Evolutionary conservation across 30 jellyfish, hydroid and myxozoan species (phyloP).

Genomic region (Sanderia malayensis): DNA sequence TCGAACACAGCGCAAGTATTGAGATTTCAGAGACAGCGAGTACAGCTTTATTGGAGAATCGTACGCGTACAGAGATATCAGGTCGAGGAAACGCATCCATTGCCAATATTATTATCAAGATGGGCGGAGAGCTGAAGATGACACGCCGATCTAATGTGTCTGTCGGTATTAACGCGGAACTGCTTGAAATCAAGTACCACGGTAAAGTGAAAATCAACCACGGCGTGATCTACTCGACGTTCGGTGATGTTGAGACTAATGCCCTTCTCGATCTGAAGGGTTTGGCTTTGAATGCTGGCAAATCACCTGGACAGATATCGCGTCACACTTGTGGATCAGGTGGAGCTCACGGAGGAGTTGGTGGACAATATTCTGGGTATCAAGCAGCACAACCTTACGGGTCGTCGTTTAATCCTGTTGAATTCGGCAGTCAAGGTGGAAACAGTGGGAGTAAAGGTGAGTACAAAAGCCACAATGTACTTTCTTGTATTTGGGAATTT

Average conservation of each 20-base stretch:
- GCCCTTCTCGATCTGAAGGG: slow-evolving; percentile 45
- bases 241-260: slow-evolving; percentile 53
- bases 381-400: slow-evolving; percentile 50
- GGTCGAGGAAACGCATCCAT: slow-evolving; percentile 50
- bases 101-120: slow-evolving; percentile 41
- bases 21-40: slow-evolving; percentile 63
- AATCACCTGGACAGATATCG: slow-evolving; percentile 30
- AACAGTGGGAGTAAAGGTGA: slow-evolving; percentile 55
- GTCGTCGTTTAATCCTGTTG: slow-evolving; percentile 34
- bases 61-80: slow-evolving; percentile 30
- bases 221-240: slow-evolving; percentile 53
- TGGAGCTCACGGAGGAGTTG: slow-evolving; percentile 60
- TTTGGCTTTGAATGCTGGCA: slow-evolving; percentile 31
- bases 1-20: slow-evolving; percentile 40
- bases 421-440: slow-evolving; percentile 56
- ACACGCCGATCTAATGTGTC: slow-evolving; percentile 28
- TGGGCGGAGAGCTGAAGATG: slow-evolving; percentile 45
- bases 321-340: slow-evolving; percentile 54
- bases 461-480: no score
- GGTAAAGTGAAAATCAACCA: slow-evolving; percentile 46
- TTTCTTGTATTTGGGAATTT: no score
- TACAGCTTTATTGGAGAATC: slow-evolving; percentile 51
- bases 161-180: slow-evolving; percentile 40
- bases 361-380: slow-evolving; percentile 43
- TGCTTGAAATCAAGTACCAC: slow-evolving; percentile 38